These are phyloP conservation scores for Lasioglossum marginatum DNA, from an alignment of 2,888 invertebrate species.

Conservation along the genomic window DNA sequence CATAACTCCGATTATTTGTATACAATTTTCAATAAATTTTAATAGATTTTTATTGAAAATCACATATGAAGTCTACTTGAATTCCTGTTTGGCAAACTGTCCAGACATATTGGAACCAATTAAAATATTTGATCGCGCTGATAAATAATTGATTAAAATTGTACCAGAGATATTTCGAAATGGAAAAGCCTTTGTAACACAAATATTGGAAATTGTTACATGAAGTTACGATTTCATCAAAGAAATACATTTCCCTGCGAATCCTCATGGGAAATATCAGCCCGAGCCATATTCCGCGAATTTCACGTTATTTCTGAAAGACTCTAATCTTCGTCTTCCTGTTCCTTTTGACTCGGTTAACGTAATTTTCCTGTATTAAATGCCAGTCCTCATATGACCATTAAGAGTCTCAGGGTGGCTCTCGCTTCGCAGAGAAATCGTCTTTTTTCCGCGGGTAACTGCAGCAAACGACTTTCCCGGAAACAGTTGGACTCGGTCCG, in stretches of 20 bases:
- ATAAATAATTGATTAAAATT: not conserved
- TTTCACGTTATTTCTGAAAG: not conserved
- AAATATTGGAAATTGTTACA: not conserved
- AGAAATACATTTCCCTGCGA: not conserved
- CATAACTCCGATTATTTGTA: not conserved
- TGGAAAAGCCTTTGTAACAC: not conserved
- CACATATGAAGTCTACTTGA: not conserved
- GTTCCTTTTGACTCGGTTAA: slow-evolving; percentile 15
- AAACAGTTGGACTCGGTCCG: slow-evolving; percentile 49
- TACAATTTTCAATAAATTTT: too few species aligned
- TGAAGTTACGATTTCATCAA: not conserved
- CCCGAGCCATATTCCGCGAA: not conserved
- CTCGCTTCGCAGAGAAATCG: not conserved
- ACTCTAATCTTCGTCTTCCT: not conserved
- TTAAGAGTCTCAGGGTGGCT: slow-evolving; percentile 3
- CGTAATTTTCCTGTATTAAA: slow-evolving; percentile 30
- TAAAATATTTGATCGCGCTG: not conserved
- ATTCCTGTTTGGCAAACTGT: not conserved
- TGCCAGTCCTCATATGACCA: slow-evolving; percentile 6
- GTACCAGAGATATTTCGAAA: not conserved
- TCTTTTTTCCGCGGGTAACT: slow-evolving; percentile 27
- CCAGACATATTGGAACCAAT: not conserved
- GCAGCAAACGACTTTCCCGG: slow-evolving; percentile 34
- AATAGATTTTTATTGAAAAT: not conserved
- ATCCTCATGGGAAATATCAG: not conserved